Evolutionary conservation across 2,113 vertebrate genomes (phyloP).

Genomic region (Oryctolagus cuniculus): mOryCun1.1 NC_091435.1:87912501-87913000

Average conservation of each 20-base stretch:
- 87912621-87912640: background rate
- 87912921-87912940: too few relatives aligned
- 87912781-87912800: too few relatives aligned
- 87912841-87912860: too few relatives aligned
- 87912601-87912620: background rate
- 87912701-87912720: background rate
- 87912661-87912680: constrained; percentile 5
- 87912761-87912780: too few relatives aligned
- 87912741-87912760: background rate
- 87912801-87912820: too few relatives aligned
- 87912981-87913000: too few relatives aligned
- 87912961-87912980: too few relatives aligned
- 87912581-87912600: background rate
- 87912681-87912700: background rate
- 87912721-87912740: background rate
- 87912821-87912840: too few relatives aligned
- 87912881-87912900: too few relatives aligned
- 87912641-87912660: background rate
- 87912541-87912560: background rate
- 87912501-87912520: background rate
- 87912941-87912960: too few relatives aligned
- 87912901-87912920: too few relatives aligned
- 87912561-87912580: background rate
- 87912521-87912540: background rate
- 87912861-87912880: too few relatives aligned